Conservation (phyloP, 2,888 invertebrate species). For the Ochropleura plecta region DNA sequence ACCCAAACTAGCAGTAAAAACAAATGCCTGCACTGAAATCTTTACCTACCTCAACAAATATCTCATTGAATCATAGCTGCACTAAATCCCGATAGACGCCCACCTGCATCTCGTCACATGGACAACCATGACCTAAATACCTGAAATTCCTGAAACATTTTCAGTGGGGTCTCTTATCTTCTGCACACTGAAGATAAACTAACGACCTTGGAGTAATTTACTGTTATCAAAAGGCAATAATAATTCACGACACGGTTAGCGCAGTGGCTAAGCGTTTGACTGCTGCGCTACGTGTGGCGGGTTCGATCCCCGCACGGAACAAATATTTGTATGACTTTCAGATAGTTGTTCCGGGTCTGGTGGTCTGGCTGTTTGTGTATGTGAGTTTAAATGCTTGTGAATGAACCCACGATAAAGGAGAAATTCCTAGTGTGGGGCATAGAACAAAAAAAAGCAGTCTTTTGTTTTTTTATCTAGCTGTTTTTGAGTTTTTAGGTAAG, state of each 20-base stretch:
- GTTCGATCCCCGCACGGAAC: too few relatives aligned
- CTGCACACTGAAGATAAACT: constrained; percentile 43
- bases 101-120: constrained; percentile 12
- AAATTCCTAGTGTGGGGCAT: too few relatives aligned
- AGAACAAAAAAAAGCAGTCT: not conserved
- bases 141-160: constrained; percentile 48
- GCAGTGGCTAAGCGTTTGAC: too few relatives aligned
- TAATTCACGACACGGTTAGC: too few relatives aligned
- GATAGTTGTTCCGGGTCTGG: too few relatives aligned
- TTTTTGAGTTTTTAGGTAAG: not conserved
- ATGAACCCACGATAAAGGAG: too few relatives aligned
- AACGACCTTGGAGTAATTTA: constrained; percentile 27
- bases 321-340: too few relatives aligned
- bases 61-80: not conserved
- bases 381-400: too few relatives aligned
- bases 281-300: too few relatives aligned
- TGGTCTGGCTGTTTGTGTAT: too few relatives aligned
- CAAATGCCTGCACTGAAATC: not conserved
- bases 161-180: constrained; percentile 56
- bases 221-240: constrained; percentile 10
- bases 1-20: not conserved
- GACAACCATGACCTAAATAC: constrained; percentile 56
- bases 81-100: not conserved
- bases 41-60: constrained; percentile 10
- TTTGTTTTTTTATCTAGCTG: not conserved